A percentile compares a stretch with the other conserved stretches of the same genome.
Conservation (phyloP, 2,113 vertebrate genomes). For the Cinclus mexicanus region DNA sequence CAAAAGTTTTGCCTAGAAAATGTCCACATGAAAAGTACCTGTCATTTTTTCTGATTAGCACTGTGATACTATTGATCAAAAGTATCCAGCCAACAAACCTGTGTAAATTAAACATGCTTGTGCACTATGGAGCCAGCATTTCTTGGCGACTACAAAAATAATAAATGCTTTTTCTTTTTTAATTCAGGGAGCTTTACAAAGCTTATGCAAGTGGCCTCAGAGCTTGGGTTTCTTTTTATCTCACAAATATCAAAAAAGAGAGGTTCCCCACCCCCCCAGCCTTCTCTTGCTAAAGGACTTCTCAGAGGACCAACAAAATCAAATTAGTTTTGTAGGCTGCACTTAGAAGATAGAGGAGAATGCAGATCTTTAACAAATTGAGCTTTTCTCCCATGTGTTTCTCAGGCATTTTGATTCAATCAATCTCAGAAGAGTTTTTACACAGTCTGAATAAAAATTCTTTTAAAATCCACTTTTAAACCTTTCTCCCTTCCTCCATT, state of each 20-base stretch:
- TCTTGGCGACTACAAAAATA: neutral
- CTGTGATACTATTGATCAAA: neutral
- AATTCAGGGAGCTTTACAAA: neutral
- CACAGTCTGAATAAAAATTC: neutral
- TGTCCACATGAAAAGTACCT: neutral
- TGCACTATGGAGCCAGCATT: neutral
- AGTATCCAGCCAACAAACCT: neutral
- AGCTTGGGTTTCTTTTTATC: conserved; percentile 13
- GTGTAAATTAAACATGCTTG: neutral
- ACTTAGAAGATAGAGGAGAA: neutral
- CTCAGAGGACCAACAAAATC: neutral
- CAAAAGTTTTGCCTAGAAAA: neutral
- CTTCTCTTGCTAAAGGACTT: neutral
- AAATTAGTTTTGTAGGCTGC: neutral
- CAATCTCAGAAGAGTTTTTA: conserved; percentile 3
- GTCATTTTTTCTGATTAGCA: conserved; percentile 6
- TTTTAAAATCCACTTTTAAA: neutral
- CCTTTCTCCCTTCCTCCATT: neutral
- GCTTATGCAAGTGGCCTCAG: neutral
- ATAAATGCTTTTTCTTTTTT: neutral
- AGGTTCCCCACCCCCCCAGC: neutral
- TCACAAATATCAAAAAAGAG: neutral
- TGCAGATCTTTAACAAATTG: neutral
- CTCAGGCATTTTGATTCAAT: neutral
- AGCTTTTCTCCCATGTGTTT: neutral